Conservation (phyloP, 2,888 invertebrate genomes). For the Synergus japonicus region DNA sequence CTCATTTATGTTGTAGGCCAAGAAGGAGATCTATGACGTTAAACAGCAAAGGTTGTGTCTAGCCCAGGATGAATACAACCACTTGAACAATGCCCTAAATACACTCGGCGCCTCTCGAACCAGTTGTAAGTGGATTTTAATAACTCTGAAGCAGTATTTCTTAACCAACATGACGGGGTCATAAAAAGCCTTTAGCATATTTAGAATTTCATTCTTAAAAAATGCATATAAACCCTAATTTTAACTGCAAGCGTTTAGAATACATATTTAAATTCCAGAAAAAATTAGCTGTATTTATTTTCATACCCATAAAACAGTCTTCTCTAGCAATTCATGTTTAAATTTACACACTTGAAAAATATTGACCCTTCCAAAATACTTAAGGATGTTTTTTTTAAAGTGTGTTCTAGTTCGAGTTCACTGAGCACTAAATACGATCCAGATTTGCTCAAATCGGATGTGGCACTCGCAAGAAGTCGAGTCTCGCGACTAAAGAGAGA, state of each 20-base stretch:
- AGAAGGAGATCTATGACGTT: conserved; percentile 97
- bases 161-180: neutral
- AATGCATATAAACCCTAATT: neutral
- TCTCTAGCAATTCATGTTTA: neutral
- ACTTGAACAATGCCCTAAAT: conserved; percentile 90
- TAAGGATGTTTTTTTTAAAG: conserved; percentile 75
- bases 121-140: conserved; percentile 86
- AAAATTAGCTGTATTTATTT: neutral
- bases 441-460: conserved; percentile 94
- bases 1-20: conserved; percentile 83
- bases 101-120: conserved; percentile 93
- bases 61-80: conserved; percentile 97
- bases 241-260: neutral
- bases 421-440: conserved; percentile 96
- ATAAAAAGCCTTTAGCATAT: neutral
- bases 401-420: conserved; percentile 92
- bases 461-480: conserved; percentile 91
- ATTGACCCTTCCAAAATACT: neutral
- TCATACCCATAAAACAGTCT: neutral
- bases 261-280: neutral
- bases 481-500: conserved; percentile 94
- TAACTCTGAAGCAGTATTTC: neutral
- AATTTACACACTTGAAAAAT: neutral
- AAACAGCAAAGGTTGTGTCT: conserved; percentile 95
- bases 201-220: neutral